phyloP scores from a whole-genome alignment of 1,140 invertebrate genomes.

The Laupala kohalensis region DNA sequence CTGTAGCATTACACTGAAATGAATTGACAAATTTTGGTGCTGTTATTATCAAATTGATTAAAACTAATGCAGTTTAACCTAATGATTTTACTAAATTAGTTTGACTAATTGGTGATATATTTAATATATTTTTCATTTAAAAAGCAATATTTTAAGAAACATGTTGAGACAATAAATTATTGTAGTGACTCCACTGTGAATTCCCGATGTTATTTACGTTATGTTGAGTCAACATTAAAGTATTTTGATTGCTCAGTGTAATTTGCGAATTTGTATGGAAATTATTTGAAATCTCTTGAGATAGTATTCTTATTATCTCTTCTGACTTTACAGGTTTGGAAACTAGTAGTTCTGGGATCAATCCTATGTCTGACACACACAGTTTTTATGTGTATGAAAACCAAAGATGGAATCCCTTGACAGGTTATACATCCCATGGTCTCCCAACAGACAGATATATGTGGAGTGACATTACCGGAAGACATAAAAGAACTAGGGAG shows the following conservation, averaged over 20 bases:
- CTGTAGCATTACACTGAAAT: no score
- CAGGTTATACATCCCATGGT: slow-evolving; percentile 70
- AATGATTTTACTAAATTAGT: no score
- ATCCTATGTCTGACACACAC: slow-evolving; percentile 68
- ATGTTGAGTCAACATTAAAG: no score
- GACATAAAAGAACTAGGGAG: slow-evolving; percentile 67
- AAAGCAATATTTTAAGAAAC: no score
- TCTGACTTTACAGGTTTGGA: slow-evolving; percentile 37
- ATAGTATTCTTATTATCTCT: background rate
- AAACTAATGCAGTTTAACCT: no score
- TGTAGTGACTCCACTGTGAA: no score
- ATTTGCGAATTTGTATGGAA: background rate
- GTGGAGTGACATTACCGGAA: slow-evolving; percentile 79
- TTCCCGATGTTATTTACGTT: background rate
- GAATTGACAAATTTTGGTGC: no score
- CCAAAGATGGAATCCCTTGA: slow-evolving; percentile 83
- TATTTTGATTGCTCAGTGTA: background rate
- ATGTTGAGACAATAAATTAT: no score
- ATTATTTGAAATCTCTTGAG: background rate
- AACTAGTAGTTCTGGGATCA: slow-evolving; percentile 49
- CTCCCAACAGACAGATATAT: slow-evolving; percentile 76
- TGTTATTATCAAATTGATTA: no score
- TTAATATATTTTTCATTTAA: no score
- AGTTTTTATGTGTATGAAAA: slow-evolving; percentile 85
- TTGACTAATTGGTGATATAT: no score